Evolutionary conservation across 2,888 invertebrate species (phyloP).

Genomic region (Lampropteryx suffumata): DNA sequence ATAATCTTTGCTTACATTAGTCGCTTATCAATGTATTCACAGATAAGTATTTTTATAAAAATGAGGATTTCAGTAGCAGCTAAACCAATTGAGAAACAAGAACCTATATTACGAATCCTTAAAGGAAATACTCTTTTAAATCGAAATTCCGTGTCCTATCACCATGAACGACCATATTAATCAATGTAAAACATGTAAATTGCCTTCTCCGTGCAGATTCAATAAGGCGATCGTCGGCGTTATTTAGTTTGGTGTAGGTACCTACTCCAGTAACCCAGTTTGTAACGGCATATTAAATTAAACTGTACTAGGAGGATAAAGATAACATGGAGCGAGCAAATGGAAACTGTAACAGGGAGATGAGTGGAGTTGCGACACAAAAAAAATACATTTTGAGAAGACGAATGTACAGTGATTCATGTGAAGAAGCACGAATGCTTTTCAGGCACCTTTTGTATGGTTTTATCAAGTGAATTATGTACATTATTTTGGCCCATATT

Average conservation of each 20-base stretch:
- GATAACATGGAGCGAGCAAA: constrained; percentile 63
- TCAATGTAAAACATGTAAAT: constrained; percentile 30
- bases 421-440: neutral
- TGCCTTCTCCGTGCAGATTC: constrained; percentile 26
- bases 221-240: constrained; percentile 35
- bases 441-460: too few relatives aligned
- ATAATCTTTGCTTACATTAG: too few relatives aligned
- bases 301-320: constrained; percentile 64
- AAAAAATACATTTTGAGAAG: neutral
- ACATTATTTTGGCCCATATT: too few relatives aligned
- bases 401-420: neutral
- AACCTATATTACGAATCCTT: neutral
- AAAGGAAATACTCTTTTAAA: constrained; percentile 4
- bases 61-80: too few relatives aligned
- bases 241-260: constrained; percentile 39
- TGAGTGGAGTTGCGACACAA: constrained; percentile 28
- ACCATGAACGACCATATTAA: constrained; percentile 22
- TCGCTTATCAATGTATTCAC: too few relatives aligned
- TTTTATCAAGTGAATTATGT: too few relatives aligned
- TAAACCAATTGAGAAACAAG: neutral
- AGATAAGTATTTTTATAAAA: too few relatives aligned
- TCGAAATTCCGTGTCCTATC: constrained; percentile 12
- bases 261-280: constrained; percentile 57
- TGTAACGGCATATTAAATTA: constrained; percentile 69
- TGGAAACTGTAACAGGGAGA: constrained; percentile 48